phyloP scores from a whole-genome alignment of 2,888 invertebrate genomes.

The Drosophila conformis region DNA sequence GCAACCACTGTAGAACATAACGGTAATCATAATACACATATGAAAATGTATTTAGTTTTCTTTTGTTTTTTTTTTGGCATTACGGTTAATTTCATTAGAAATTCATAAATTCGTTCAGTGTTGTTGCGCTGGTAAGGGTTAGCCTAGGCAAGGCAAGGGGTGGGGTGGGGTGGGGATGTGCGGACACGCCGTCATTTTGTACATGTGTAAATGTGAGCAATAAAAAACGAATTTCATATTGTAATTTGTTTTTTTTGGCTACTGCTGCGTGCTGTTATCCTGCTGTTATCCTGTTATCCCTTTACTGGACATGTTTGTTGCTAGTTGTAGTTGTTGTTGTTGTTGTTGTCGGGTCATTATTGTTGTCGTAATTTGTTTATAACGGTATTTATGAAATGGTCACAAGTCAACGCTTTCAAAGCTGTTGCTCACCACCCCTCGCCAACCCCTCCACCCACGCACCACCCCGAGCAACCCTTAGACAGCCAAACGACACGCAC shows the following conservation, averaged over 20 bases:
- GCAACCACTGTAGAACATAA: not conserved
- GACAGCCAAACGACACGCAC: conserved; percentile 61
- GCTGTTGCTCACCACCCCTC: conserved; percentile 18
- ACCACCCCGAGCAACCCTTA: conserved; percentile 33
- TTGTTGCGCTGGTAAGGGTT: conserved; percentile 10
- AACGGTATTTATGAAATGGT: conserved; percentile 82
- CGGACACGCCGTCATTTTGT: conserved; percentile 57
- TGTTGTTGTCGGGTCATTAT: conserved; percentile 65
- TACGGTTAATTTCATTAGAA: conserved; percentile 84
- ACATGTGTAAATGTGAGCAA: conserved; percentile 77
- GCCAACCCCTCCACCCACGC: no score
- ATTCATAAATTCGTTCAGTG: conserved; percentile 78
- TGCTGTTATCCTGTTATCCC: conserved; percentile 50
- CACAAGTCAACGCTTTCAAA: conserved; percentile 82
- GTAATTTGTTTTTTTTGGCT: conserved; percentile 23
- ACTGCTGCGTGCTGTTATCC: conserved; percentile 39
- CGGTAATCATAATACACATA: not conserved
- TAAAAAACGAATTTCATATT: conserved; percentile 66
- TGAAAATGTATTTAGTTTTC: not conserved
- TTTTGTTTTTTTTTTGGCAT: conserved; percentile 40
- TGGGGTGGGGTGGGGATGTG: not conserved
- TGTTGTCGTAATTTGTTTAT: conserved; percentile 80
- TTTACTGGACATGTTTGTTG: conserved; percentile 19
- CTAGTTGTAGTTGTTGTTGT: conserved; percentile 15
- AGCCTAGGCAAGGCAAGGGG: not conserved